phyloP scores from a whole-genome alignment of 2,113 vertebrate genomes.

The Camarhynchus parvulus region DNA sequence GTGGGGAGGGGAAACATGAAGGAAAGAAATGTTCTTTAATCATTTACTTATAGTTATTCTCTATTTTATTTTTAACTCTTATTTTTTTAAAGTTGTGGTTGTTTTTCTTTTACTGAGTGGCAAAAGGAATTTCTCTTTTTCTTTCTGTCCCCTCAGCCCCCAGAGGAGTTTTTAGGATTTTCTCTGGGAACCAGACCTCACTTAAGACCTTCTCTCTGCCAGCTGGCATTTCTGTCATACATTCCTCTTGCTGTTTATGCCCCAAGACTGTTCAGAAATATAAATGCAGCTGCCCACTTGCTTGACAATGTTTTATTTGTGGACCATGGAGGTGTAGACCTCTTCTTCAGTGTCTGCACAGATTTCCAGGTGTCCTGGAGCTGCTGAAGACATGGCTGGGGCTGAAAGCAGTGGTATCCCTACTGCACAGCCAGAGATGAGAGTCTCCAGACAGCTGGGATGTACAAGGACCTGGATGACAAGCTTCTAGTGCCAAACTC shows the following conservation, averaged over 20 bases:
- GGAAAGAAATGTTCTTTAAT: constrained; percentile 57
- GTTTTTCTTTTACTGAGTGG: constrained; percentile 25
- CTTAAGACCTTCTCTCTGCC: neutral
- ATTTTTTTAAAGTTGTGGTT: constrained; percentile 24
- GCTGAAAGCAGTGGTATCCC: neutral
- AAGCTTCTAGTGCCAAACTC: neutral
- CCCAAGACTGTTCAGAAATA: constrained; percentile 1
- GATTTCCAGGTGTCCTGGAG: neutral
- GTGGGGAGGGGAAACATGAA: constrained; percentile 48
- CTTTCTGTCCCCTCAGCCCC: neutral
- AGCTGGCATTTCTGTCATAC: neutral
- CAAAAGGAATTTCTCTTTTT: constrained; percentile 11
- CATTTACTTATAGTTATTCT: constrained; percentile 18
- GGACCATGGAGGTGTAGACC: neutral
- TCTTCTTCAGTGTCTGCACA: neutral
- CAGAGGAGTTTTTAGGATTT: constrained; percentile 10
- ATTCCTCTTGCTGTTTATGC: constrained; percentile 29
- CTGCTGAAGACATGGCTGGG: neutral
- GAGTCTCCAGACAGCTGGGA: rapidly evolving
- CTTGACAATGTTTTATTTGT: neutral
- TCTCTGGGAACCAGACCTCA: constrained; percentile 43
- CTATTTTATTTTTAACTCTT: constrained; percentile 57
- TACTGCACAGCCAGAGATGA: neutral
- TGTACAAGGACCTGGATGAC: neutral
- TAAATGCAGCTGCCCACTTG: neutral